Evolutionary conservation across 2,797 vertebrate genomes (phyloP), one percentile per base, ranked within the genome.

Genomic region (Echeneis naucrates): DNA sequence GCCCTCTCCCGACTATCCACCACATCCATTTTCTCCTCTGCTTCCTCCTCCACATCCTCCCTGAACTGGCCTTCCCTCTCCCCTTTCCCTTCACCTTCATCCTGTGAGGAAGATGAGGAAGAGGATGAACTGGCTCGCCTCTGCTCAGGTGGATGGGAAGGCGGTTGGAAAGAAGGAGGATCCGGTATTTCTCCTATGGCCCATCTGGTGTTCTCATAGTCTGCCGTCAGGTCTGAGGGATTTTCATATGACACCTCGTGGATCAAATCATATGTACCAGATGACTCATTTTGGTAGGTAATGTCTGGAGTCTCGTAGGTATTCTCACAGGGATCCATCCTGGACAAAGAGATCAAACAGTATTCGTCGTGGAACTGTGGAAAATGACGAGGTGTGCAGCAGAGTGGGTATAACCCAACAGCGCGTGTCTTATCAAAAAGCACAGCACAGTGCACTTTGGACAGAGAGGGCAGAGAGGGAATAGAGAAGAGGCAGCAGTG

Each of bases 371-470:
- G 35, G 50, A 50, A 38, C 13, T 35, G 64, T 57, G 51, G 17
- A 33, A 52, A 6, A 47, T 17, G 37, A 44, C 52, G 47, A 55
- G 71, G 58, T 77, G 68, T n/a, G 7, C 16, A 8, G 65, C 24
- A 70, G 63, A 89, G 66, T 82, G 88, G 73, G 16, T 5, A 53
- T 30, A 53, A 57, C 73, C 58, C 74, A 50, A 2, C 24, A 2
- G 27, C 33, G 17, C 7, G 65, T 35, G 17, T 38, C 72, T 90
- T 91, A 90, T 92, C 85, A 78, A 23, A 66, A 38, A 30, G 9
- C 45, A 24, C 4, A 10, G 2, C 12, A 35, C n/a, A n/a, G n/a
- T n/a, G 88, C 84, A 92, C 90, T 92, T 92, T 92, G 91, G 44
- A 87, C 85, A 0, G 65, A 68, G 77, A 71, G 58, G 81, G 61